Base-by-base conservation (phyloP, 1,140 invertebrate genomes). In the Ylistrum balloti region DNA sequence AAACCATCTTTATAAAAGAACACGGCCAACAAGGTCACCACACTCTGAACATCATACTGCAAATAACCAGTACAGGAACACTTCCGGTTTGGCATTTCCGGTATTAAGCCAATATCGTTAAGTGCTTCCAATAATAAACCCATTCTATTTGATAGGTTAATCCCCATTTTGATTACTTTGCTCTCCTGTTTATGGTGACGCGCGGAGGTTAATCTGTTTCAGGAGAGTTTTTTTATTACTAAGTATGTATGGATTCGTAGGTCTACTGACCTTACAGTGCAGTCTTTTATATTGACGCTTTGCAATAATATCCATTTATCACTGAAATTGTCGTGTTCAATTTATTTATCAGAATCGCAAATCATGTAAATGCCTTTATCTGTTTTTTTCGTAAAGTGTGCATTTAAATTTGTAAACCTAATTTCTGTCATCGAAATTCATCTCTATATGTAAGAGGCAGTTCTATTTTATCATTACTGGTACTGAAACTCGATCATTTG, bases 141-240 rank as follows among this genome's bases (percentile, higher is more conserved):
- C 56, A 74, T 74, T 74, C 56, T 74, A 28, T 74, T 11, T n/a
- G 56, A 74, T 74, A 74, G 56, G 56, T 74, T 74, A 74, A 74
- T 74, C 56, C 17, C 56, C 56, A 17, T 7, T 28, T 74, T 74
- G n/a, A 74, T 74, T 74, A 28, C 56, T 28, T n/a, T n/a, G n/a
- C 56, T 74, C 56, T 74, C 22, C 17, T 5, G 1, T 74, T 74
- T 28, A 74, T 74, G 22, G 56, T 28, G 56, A 74, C 56, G 56
- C 22, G n/a, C 3, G n/a, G 56, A 74, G 9, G 56, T 74, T 74
- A 28, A 5, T 74, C 56, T 74, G n/a, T 74, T 74, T n/a, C 13
- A 11, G 28, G 11, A 74, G 56, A 74, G n/a, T 0, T 3, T n/a
- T 74, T 74, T 74, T 74, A 74, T 74, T 74, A 74, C 56, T 17